phyloP scores from a whole-genome alignment of 2,113 vertebrate species.

The Oryzias curvinotus region DNA sequence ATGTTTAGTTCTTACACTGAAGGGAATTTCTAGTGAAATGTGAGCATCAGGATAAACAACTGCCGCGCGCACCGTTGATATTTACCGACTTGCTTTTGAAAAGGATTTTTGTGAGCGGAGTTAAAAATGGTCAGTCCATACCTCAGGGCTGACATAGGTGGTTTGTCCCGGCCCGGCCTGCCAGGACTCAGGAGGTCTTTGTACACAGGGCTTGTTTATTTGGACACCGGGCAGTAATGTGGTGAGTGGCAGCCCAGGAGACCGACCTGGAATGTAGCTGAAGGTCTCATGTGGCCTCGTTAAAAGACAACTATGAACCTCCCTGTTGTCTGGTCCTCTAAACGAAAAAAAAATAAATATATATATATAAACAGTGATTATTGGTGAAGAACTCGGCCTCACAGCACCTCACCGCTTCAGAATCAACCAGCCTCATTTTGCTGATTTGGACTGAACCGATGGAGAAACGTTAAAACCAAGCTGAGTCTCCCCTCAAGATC shows the following conservation, averaged over 20 bases:
- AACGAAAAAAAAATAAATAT: constrained; percentile 26
- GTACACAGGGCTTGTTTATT: constrained; percentile 67
- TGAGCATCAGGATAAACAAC: constrained; percentile 19
- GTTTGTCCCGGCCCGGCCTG: constrained; percentile 42
- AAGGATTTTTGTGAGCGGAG: constrained; percentile 38
- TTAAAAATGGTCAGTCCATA: constrained; percentile 64
- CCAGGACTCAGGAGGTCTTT: constrained; percentile 28
- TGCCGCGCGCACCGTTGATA: constrained; percentile 16
- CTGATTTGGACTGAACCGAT: too few relatives aligned
- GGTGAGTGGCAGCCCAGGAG: constrained; percentile 65
- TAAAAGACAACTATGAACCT: constrained; percentile 42
- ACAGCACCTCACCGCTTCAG: constrained; percentile 3
- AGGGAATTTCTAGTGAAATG: neutral
- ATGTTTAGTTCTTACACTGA: too few relatives aligned
- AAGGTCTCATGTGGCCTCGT: constrained; percentile 63
- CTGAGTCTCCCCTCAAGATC: too few relatives aligned
- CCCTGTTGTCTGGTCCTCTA: constrained; percentile 13
- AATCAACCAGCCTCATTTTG: neutral
- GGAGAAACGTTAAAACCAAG: too few relatives aligned
- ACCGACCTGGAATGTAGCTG: constrained; percentile 61
- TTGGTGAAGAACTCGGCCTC: constrained; percentile 19
- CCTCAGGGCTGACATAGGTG: constrained; percentile 56
- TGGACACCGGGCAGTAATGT: constrained; percentile 69
- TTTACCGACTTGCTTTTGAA: constrained; percentile 39
- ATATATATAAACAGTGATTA: constrained; percentile 22